Evolutionary conservation across 2,113 vertebrate genomes (phyloP).

Genomic region (Pipra filicauda): DNA sequence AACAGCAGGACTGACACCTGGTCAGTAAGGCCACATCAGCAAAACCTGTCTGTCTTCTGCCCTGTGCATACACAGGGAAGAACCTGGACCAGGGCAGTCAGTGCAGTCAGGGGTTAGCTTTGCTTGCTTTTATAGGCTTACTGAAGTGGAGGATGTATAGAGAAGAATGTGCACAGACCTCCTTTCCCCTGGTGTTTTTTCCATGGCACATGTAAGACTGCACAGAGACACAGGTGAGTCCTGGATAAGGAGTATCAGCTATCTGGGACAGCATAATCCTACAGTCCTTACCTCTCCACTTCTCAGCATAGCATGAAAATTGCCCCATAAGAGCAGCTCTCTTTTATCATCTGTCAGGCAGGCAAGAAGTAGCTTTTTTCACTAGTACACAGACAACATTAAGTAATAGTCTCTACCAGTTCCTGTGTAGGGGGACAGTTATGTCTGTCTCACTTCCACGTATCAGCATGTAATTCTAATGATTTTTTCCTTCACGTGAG

Average conservation of each 20-base stretch:
- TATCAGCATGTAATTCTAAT: not conserved
- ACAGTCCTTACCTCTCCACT: not conserved
- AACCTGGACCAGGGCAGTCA: not conserved
- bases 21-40: not conserved
- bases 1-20: not conserved
- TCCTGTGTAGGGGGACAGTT: not conserved
- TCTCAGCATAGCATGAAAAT: not conserved
- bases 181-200: not conserved
- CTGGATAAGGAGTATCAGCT: not conserved
- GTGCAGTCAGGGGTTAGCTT: not conserved
- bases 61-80: not conserved
- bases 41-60: not conserved
- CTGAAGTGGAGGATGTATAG: not conserved
- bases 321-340: not conserved
- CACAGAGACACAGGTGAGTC: not conserved
- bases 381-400: not conserved
- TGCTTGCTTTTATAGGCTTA: not conserved
- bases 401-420: not conserved
- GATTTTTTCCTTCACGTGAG: not conserved
- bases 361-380: not conserved
- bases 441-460: not conserved
- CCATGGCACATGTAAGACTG: not conserved
- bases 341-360: not conserved
- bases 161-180: not conserved
- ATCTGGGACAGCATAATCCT: not conserved